Base-by-base conservation (phyloP, 2,888 invertebrate species). In the Pandemis heparana region DNA sequence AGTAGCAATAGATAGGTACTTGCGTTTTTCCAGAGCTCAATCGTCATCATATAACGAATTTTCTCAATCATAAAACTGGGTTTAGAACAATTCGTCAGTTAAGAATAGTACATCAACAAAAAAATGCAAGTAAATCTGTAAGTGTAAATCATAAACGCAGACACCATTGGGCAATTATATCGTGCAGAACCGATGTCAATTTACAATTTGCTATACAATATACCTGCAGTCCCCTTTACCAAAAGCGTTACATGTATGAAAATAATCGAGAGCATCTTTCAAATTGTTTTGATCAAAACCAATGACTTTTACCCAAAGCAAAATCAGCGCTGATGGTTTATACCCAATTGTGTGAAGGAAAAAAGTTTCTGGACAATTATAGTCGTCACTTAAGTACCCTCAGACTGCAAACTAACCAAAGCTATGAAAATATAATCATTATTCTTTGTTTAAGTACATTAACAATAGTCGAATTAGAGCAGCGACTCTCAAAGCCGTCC, bases 281-380 rank as follows among this genome's bases (percentile, higher is more conserved):
- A n/a, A n/a, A n/a, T n/a, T n/a, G n/a, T n/a, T n/a, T n/a, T 7
- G 51, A 16, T 32, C 5, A 16, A 51, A 16, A 51, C 4, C 16
- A 51, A 51, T 5, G 6, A 51, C n/a, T 51, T 12, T 12, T 12
- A 53, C 51, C 51, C 51, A 53, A 23, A 56, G 18, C 56, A 12
- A 23, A 23, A 56, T 56, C 56, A 18, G 56, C 56, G 56, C 56
- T 56, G 56, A 56, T 23, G 56, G 23, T 56, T 56, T 56, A 56
- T 10, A 56, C 56, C 56, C 12, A 56, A 56, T 23, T 5, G 18
- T 23, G 23, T 56, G 18, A 8, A 56, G 5, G 56, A 23, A 5
- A 23, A 10, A 56, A 56, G 23, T 56, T 56, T 56, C 56, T 56
- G 56, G 56, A 12, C 23, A 32, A 32, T 4, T 32, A 32, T 32